Percentiles rank a stretch among this genome's conserved stretches.
Evolutionary conservation across 2,797 vertebrate genomes (phyloP).

Genomic region (Malurus leucopterus): DNA sequence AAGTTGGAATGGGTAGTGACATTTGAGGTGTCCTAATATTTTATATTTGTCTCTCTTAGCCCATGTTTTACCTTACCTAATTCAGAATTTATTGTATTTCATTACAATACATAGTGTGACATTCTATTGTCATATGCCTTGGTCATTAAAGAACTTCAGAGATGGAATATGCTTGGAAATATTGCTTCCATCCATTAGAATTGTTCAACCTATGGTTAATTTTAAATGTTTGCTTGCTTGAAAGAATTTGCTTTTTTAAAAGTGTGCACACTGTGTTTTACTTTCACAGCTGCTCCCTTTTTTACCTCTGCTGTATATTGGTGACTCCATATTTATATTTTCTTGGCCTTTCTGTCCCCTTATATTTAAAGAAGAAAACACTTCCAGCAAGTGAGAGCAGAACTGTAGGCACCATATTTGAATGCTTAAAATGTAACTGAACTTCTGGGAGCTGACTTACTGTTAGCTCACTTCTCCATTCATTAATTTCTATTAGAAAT

Average conservation of each 20-base stretch:
- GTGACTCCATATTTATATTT: not conserved
- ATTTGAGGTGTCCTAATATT: not conserved
- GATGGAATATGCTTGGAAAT: not conserved
- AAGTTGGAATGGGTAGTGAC: not conserved
- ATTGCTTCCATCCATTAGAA: not conserved
- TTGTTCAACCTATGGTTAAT: not conserved
- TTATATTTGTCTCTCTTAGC: not conserved
- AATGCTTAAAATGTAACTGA: not conserved
- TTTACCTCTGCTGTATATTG: not conserved
- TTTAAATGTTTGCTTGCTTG: not conserved
- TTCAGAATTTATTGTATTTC: not conserved
- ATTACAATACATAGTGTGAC: rapidly evolving
- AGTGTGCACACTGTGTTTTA: not conserved
- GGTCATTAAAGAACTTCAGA: not conserved
- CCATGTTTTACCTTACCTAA: not conserved
- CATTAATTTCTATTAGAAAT: not conserved
- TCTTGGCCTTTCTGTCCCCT: not conserved
- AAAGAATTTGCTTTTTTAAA: not conserved
- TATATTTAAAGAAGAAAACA: not conserved
- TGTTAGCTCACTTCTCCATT: not conserved
- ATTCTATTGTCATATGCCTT: not conserved
- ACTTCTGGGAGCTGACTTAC: not conserved
- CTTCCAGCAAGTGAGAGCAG: not conserved
- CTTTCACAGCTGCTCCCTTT: not conserved
- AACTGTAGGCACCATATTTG: not conserved